These are phyloP conservation scores for Diaprepes abbreviatus DNA, from an alignment of 2,888 invertebrate genomes.

Conservation along the genomic window DNA sequence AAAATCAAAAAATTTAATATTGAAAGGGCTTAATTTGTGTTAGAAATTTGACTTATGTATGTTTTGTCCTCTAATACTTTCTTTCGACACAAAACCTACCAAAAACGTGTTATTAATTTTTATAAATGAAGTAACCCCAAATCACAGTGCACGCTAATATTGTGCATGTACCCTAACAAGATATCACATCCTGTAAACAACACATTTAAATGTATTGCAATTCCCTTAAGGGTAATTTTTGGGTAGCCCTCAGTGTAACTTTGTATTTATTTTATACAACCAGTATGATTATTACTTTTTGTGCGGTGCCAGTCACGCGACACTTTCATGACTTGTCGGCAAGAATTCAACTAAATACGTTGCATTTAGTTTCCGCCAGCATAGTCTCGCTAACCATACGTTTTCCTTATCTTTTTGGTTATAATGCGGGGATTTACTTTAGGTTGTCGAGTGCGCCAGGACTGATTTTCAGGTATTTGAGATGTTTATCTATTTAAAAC, in stretches of 20 bases:
- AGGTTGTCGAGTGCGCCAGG: not conserved
- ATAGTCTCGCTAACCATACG: constrained; percentile 1
- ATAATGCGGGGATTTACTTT: not conserved
- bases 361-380: constrained; percentile 15
- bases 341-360: constrained; percentile 25
- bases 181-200: constrained; percentile 19
- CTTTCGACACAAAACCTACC: too few species aligned
- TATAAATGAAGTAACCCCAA: too few species aligned
- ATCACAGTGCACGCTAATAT: too few species aligned
- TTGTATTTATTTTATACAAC: constrained; percentile 34
- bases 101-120: too few species aligned
- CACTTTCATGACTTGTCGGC: constrained; percentile 22
- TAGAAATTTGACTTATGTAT: too few species aligned
- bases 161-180: constrained; percentile 1
- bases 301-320: constrained; percentile 30
- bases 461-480: not conserved
- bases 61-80: too few species aligned
- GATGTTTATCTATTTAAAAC: not conserved
- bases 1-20: too few species aligned
- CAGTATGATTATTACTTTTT: constrained; percentile 26
- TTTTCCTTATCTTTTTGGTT: constrained; percentile 9
- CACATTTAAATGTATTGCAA: constrained; percentile 4
- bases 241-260: constrained; percentile 22
- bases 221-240: not conserved
- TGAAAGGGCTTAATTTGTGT: too few species aligned